Evolutionary conservation across 2,797 vertebrate genomes (phyloP).

Genomic region (Hippocampus kuda): DNA sequence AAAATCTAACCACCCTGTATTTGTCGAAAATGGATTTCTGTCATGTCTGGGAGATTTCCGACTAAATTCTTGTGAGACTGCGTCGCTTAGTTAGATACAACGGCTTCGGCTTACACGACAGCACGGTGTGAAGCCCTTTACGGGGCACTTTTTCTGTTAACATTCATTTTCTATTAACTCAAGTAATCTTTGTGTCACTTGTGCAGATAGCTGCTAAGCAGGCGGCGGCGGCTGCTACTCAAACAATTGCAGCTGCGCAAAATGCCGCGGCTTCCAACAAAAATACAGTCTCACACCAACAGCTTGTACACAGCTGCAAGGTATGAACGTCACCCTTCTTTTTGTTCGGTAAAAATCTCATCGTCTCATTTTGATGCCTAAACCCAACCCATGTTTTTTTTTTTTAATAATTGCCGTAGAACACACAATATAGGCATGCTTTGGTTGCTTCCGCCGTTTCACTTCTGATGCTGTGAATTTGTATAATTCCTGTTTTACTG

Average conservation of each 20-base stretch:
- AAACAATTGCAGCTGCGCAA: slow-evolving; percentile 96
- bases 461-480: slow-evolving; percentile 1
- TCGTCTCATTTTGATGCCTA: neutral
- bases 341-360: neutral
- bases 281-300: slow-evolving; percentile 90
- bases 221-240: slow-evolving; percentile 92
- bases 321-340: slow-evolving; percentile 51
- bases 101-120: neutral
- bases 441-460: neutral
- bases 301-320: slow-evolving; percentile 98
- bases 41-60: neutral
- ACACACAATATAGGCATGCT: neutral
- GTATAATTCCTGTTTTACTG: too few species aligned
- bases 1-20: neutral
- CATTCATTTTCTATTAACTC: slow-evolving; percentile 7
- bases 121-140: neutral
- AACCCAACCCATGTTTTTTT: neutral
- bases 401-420: neutral
- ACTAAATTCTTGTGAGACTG: neutral
- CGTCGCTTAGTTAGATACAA: neutral
- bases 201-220: slow-evolving; percentile 91
- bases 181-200: slow-evolving; percentile 36
- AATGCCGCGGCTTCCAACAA: slow-evolving; percentile 95
- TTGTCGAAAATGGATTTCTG: neutral
- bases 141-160: neutral